These are phyloP conservation scores for Thereva unica DNA, from an alignment of 2,888 invertebrate species.

Conservation along the genomic window DNA sequence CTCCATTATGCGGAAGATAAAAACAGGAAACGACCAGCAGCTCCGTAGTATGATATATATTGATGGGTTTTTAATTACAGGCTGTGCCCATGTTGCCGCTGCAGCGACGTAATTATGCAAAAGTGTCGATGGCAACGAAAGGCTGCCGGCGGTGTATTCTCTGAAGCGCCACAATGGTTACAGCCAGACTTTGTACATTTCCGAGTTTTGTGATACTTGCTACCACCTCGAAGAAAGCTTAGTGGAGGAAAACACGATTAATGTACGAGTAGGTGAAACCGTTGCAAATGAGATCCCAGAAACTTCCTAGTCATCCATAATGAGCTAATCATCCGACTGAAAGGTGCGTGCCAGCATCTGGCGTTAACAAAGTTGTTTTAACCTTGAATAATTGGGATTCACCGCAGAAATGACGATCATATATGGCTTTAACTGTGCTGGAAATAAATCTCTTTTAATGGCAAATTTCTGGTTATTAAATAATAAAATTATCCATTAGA, in stretches of 20 bases:
- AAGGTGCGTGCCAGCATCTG: no score
- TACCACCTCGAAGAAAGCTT: background rate
- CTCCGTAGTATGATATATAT: slow-evolving; percentile 39
- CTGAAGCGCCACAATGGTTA: slow-evolving; percentile 24
- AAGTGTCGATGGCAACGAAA: slow-evolving; percentile 27
- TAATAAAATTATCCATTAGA: background rate
- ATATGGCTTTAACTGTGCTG: no score
- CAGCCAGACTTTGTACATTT: slow-evolving; percentile 16
- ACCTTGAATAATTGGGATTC: no score
- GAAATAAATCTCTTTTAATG: no score
- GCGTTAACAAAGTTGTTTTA: no score
- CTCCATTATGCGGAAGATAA: slow-evolving; percentile 39
- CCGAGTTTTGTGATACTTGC: background rate
- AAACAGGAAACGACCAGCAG: slow-evolving; percentile 39
- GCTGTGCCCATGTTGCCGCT: slow-evolving; percentile 20
- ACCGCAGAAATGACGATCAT: no score
- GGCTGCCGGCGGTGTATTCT: slow-evolving; percentile 3
- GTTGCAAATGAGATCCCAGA: no score
- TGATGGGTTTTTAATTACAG: slow-evolving; percentile 41
- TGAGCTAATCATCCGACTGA: no score
- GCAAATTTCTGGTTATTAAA: no score
- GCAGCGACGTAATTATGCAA: slow-evolving; percentile 29
- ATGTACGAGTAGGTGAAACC: no score
- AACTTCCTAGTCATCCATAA: no score
- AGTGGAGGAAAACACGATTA: background rate